Base-by-base conservation (phyloP, 2,797 vertebrate genomes). In the Chelon labrosus region DNA sequence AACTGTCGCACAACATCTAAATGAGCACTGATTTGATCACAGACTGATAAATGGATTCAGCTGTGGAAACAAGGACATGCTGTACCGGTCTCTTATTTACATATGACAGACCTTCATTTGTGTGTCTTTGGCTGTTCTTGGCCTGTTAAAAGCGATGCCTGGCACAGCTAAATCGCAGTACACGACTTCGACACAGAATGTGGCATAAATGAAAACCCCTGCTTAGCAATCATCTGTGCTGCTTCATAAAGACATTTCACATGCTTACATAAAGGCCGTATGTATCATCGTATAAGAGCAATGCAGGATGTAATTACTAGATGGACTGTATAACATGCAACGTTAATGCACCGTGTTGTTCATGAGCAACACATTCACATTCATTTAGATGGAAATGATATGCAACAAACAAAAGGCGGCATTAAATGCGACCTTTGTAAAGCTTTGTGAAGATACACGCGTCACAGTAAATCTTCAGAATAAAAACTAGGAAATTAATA, bases 1-100 rank as follows among this genome's bases (percentile, higher is more conserved):
- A 87, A 83, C 72, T 69, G 73, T 77, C 25, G 17, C 61, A 52
- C 66, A 41, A 77, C 47, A 79, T 82, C 71, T 80, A 83, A 86
- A 88, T 79, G 82, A 88, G 82, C 80, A 70, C 82, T 86, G 85
- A 91, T 89, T 85, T 87, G 82, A 88, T 91, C 80, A 74, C 67
- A 70, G 75, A 70, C 77, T 86, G 79, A 89, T 87, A 25, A 75
- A 87, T 75, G 80, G 81, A 86, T 85, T 89, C 61, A 75, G 75
- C 71, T 71, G 66, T 79, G 64, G 65, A 77, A 86, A 87, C 78
- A 89, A 83, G 83, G 75, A 78, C 70, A 75, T 31, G 62, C 65
- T 58, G 71, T 47, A 79, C 20, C 39, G 59, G 54, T 52, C 12
- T 37, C 20, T 60, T 67, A 85, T 89, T 84, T 89, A 82, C 63